Evolutionary conservation across 2,113 vertebrate species (phyloP), one percentile per base, ranked within the genome.

Genomic region (Epinephelus lanceolatus): DNA sequence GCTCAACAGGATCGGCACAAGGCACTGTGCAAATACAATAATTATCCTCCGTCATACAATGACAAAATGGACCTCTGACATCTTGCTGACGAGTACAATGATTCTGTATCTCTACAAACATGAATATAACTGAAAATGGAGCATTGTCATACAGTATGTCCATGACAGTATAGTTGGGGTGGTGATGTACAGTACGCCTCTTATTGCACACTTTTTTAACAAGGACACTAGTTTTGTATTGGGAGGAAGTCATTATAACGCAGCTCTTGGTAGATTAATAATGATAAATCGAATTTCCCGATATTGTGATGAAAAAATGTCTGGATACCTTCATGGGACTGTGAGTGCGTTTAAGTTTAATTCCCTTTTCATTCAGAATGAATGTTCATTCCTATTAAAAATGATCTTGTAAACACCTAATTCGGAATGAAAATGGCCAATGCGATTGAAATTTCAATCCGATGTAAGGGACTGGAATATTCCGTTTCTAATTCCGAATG

Each of bases 141-240:
- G 53, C 53, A 40, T 56, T 12, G 17, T n/a, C 49, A 71, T 30
- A 37, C 51, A 27, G 14, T 19, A 17, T 67, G 27, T 51, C 40
- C 14, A 18, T 69, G 53, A 59, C 27, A 60, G 15, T 17, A 27
- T 59, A 60, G 23, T 67, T 71, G 9, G 25, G 5, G 5, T 30
- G 23, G 49, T n/a, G 5, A 53, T 79, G 56, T 33, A 30, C 30
- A 30, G 30, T 30, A 19, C 7, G 19, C 2, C 12, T 1, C 5
- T 51, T 51, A 55, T 60, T 18, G 18, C 66, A n/a, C 45, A 56
- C 17, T 40, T 83, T 42, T 71, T 71, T 72, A 33, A 61, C 15
- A 45, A 62, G 0, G 13, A 14, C 56, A 55, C 11, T 33, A 9
- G 21, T 23, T 67, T 25, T 40, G 10, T 57, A 23, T 57, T 49